Percentiles rank a stretch among this genome's conserved stretches.
These are phyloP conservation scores for Crotophaga sulcirostris DNA, from an alignment of 2,113 vertebrate species.

Conservation along the genomic window DNA sequence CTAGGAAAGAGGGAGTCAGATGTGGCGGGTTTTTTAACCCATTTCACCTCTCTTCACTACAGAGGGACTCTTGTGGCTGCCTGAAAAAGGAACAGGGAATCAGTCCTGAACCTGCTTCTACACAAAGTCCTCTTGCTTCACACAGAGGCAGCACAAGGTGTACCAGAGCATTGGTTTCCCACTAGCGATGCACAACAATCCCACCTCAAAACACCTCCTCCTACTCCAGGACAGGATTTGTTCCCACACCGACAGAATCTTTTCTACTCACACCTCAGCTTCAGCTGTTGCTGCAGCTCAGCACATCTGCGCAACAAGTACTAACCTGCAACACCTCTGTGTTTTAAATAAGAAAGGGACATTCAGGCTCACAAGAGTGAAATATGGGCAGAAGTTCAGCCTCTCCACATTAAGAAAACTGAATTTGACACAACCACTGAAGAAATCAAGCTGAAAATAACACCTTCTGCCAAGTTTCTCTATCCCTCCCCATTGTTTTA, in stretches of 20 bases:
- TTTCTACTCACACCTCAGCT: background rate
- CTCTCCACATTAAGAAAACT: background rate
- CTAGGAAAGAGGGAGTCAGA: background rate
- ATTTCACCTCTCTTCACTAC: background rate
- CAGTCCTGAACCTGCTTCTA: background rate
- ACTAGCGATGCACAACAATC: background rate
- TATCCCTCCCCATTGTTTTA: background rate
- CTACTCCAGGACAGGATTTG: background rate
- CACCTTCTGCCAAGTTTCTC: background rate
- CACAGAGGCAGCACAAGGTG: background rate
- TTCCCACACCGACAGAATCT: background rate
- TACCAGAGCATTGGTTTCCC: background rate
- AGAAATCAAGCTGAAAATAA: background rate
- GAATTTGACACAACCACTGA: background rate
- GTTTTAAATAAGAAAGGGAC: background rate
- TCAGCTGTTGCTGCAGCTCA: background rate
- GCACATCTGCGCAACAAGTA: background rate
- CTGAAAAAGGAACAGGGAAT: background rate
- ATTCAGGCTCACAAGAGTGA: background rate
- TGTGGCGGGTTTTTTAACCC: accelerated
- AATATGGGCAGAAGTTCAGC: background rate
- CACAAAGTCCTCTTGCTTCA: background rate
- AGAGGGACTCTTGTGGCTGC: background rate
- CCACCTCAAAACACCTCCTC: background rate
- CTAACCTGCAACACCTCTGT: background rate